Conservation (phyloP, 2,888 invertebrate species). For the Eupithecia subumbrata region DNA sequence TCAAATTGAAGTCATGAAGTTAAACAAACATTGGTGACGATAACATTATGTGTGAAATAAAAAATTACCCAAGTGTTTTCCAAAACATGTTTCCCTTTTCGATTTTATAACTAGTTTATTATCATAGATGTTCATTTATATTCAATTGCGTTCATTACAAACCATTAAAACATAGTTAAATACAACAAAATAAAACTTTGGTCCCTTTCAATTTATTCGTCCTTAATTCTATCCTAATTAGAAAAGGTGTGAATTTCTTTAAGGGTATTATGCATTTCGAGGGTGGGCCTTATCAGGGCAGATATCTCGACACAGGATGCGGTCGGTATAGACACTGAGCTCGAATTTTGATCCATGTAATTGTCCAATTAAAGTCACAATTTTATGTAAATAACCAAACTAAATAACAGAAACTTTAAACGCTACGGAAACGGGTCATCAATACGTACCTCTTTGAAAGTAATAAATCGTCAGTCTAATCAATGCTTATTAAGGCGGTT, state of each 20-base stretch:
- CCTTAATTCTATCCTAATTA: conserved; percentile 78
- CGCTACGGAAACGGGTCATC: conserved; percentile 35
- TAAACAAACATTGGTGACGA: neutral
- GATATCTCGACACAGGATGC: conserved; percentile 75
- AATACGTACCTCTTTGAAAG: conserved; percentile 39
- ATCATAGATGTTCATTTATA: conserved; percentile 8
- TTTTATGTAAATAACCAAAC: conserved; percentile 73
- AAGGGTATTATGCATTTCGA: conserved; percentile 66
- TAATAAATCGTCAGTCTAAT: conserved; percentile 22
- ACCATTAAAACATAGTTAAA: conserved; percentile 19
- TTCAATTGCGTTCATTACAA: conserved; percentile 16
- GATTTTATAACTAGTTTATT: neutral
- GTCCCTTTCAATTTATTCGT: conserved; percentile 71
- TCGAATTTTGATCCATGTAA: conserved; percentile 70
- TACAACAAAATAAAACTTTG: conserved; percentile 50
- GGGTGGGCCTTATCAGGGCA: conserved; percentile 75
- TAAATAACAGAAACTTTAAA: conserved; percentile 48
- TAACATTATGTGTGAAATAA: neutral
- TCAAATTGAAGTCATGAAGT: neutral
- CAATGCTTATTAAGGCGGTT: conserved; percentile 6
- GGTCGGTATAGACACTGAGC: conserved; percentile 68
- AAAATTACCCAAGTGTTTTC: neutral
- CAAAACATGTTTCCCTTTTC: neutral
- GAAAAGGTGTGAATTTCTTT: conserved; percentile 81
- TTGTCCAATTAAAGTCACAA: conserved; percentile 80